Evolutionary conservation across 2,888 invertebrate genomes (phyloP), one percentile per base, ranked within the genome.

Genomic region (Seira musarum): DNA sequence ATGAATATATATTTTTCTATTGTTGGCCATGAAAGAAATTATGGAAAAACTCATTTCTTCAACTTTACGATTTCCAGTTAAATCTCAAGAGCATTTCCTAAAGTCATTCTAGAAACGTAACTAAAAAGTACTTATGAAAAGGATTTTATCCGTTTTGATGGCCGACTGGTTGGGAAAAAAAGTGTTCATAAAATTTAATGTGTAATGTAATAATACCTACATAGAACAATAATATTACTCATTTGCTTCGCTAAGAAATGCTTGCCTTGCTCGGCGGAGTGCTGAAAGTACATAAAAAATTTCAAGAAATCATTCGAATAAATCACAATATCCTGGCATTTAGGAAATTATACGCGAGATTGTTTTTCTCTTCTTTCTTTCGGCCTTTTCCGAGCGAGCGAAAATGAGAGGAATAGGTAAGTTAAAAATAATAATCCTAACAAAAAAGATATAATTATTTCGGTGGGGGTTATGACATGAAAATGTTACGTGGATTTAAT

Each of bases 261-360:
- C n/a, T n/a, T n/a, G n/a, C n/a, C n/a, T n/a, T n/a, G n/a, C n/a
- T n/a, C n/a, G n/a, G n/a, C n/a, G n/a, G n/a, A n/a, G 35, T 46
- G 21, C 5, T 63, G 8, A 65, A 74, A 74, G 65, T 74, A 65
- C 74, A 74, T 74, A 67, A 74, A 66, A 72, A 80, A 63, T 60
- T 80, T 73, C 53, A 30, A 66, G 67, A 69, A 72, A 79, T 79
- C 72, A 79, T 78, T 80, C 73, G 69, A 73, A 80, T 80, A 80
- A 80, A 80, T 80, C 79, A 80, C 79, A 80, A 80, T 80, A 68
- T 80, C 73, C 68, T 80, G 79, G 79, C 79, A 80, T 80, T 80
- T 80, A 46, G 68, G 25, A 80, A 80, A 80, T 80, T 80, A 60
- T 74, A 80, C 79, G 68, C 35, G 65, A 80, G 79, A 80, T 80